phyloP scores from a whole-genome alignment of 2,888 invertebrate genomes.

The Malthinus seriepunctatus region DNA sequence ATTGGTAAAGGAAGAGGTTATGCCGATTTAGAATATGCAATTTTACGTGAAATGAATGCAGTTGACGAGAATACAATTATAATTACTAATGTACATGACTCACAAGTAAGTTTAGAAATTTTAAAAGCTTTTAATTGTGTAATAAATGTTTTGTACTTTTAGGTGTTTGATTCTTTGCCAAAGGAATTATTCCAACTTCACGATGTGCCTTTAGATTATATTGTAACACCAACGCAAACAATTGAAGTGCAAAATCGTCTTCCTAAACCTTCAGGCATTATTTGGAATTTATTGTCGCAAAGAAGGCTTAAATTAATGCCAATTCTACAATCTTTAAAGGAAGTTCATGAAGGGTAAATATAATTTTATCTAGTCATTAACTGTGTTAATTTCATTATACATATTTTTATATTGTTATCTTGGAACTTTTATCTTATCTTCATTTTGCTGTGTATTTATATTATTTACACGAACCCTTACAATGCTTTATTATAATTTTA shows the following conservation, averaged over 20 bases:
- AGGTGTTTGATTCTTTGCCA: constrained; percentile 76
- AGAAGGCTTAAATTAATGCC: constrained; percentile 74
- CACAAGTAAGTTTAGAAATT: constrained; percentile 59
- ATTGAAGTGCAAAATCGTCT: constrained; percentile 63
- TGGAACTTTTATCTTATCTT: too few relatives aligned
- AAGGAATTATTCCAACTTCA: constrained; percentile 74
- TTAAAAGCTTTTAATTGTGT: background rate
- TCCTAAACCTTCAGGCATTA: constrained; percentile 72
- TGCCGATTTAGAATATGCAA: constrained; percentile 82
- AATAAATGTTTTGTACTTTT: background rate
- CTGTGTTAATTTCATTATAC: too few relatives aligned
- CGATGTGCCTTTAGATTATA: constrained; percentile 84
- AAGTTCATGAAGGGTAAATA: constrained; percentile 67
- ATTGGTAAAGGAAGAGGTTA: constrained; percentile 89
- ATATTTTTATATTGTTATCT: too few relatives aligned
- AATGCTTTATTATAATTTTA: background rate
- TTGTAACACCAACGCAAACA: constrained; percentile 82
- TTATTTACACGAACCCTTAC: too few relatives aligned
- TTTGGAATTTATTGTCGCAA: constrained; percentile 77
- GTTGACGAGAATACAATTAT: constrained; percentile 74
- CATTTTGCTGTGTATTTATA: too few relatives aligned
- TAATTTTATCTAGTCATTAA: background rate
- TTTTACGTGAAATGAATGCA: constrained; percentile 77
- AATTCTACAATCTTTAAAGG: constrained; percentile 70
- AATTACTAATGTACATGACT: constrained; percentile 82